A percentile compares a stretch with the other conserved stretches of the same genome.
Evolutionary conservation across 1,140 invertebrate genomes (phyloP).

Genomic region (Ceratosolen fusciceps): DNA sequence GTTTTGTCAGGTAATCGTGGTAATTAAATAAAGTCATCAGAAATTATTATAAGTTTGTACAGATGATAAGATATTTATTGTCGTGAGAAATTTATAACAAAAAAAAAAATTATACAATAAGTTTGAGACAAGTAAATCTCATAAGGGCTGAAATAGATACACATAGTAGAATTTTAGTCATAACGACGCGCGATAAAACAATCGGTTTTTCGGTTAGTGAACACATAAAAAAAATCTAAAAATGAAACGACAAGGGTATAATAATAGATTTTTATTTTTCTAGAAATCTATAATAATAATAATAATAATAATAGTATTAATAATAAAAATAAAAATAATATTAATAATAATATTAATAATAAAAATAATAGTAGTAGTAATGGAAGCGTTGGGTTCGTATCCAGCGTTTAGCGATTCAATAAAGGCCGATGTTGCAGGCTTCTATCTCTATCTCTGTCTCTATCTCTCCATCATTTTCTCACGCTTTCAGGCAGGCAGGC

Average conservation of each 20-base stretch:
- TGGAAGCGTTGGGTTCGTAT: background rate
- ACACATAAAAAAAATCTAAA: constrained; percentile 58
- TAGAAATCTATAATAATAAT: constrained; percentile 10
- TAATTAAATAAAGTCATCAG: background rate
- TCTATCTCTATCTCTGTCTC: background rate
- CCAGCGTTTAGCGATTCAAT: background rate
- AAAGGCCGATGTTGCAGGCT: background rate
- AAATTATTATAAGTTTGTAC: constrained; percentile 48
- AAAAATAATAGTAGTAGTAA: too few relatives aligned
- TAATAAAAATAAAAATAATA: too few relatives aligned
- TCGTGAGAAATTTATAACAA: constrained; percentile 58
- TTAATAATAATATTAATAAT: background rate
- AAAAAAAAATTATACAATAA: constrained; percentile 61
- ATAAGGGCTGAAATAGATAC: constrained; percentile 40
- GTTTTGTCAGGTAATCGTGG: too few relatives aligned
- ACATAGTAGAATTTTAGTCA: constrained; percentile 3
- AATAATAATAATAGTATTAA: too few relatives aligned
- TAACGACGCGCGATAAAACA: constrained; percentile 22
- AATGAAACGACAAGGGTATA: constrained; percentile 51
- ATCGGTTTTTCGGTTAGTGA: constrained; percentile 54
- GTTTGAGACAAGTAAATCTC: constrained; percentile 58
- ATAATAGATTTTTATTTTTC: constrained; percentile 34
- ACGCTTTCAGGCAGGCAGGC: too few relatives aligned
- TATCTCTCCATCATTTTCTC: too few relatives aligned
- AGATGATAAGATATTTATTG: constrained; percentile 57